Conservation (phyloP, 2,113 vertebrate genomes). For the Talpa occidentalis region DNA sequence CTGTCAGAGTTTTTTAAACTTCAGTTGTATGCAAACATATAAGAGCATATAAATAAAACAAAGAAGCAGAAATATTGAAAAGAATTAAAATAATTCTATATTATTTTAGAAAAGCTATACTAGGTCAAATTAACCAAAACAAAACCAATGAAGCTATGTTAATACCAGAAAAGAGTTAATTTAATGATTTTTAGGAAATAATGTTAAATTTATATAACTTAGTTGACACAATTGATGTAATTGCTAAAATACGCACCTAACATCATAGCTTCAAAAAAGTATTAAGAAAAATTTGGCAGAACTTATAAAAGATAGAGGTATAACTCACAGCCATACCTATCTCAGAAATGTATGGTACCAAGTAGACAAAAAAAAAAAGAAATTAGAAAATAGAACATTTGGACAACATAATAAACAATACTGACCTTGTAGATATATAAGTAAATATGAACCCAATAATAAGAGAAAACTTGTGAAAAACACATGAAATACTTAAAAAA, state of each 20-base stretch:
- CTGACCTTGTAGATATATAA: not conserved
- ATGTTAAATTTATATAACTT: not conserved
- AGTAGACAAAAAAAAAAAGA: not conserved
- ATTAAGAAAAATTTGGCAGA: not conserved
- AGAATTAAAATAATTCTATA: not conserved
- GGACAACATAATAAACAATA: not conserved
- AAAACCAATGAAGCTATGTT: not conserved
- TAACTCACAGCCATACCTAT: not conserved
- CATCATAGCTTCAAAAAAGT: not conserved
- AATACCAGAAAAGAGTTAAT: not conserved
- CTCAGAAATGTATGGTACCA: slow-evolving; percentile 21
- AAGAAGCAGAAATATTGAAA: not conserved
- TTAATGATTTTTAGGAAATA: not conserved
- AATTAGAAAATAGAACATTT: not conserved
- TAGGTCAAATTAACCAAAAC: slow-evolving; percentile 20
- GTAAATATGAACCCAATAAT: not conserved
- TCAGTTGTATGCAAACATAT: not conserved
- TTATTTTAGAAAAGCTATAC: not conserved
- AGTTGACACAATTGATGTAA: not conserved
- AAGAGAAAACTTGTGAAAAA: not conserved
- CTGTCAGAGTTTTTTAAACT: not conserved
- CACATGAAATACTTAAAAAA: not conserved
- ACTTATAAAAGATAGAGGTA: not conserved
- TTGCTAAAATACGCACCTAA: not conserved
- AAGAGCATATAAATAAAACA: not conserved